Evolutionary conservation across 2,797 vertebrate species (phyloP).

Genomic region (Taeniopygia guttata): DNA sequence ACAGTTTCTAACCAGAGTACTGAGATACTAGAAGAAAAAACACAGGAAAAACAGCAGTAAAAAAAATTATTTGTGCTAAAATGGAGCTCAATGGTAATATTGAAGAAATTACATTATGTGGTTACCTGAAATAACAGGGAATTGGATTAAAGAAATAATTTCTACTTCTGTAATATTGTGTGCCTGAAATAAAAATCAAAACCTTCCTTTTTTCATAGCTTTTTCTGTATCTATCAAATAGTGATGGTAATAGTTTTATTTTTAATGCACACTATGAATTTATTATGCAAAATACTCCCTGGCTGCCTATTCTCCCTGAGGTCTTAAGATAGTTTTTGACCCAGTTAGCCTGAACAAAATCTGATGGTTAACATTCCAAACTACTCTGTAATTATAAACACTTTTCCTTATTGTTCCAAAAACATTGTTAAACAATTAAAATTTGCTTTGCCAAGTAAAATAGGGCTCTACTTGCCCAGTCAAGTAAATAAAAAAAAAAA

Average conservation of each 20-base stretch:
- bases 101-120: neutral
- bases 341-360: constrained; percentile 3
- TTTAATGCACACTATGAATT: constrained; percentile 14
- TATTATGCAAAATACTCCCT: constrained; percentile 16
- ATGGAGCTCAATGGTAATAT: neutral
- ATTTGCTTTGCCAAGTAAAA: constrained; percentile 47
- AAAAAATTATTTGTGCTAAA: neutral
- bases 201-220: neutral
- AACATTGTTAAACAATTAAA: constrained; percentile 32
- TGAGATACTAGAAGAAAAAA: neutral
- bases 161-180: neutral
- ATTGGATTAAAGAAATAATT: neutral
- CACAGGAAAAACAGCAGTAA: neutral
- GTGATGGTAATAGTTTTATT: neutral
- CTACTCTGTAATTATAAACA: constrained; percentile 38
- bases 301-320: neutral
- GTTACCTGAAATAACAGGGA: neutral
- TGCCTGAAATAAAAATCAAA: neutral
- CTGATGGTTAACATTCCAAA: constrained; percentile 24
- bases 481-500: neutral
- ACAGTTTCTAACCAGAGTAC: neutral
- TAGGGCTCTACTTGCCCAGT: neutral
- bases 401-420: constrained; percentile 19
- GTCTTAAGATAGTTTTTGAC: constrained; percentile 29
- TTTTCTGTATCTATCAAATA: neutral